Evolutionary conservation across 2,113 vertebrate species (phyloP), one percentile per base, ranked within the genome.

Genomic region (Callorhinus ursinus): DNA sequence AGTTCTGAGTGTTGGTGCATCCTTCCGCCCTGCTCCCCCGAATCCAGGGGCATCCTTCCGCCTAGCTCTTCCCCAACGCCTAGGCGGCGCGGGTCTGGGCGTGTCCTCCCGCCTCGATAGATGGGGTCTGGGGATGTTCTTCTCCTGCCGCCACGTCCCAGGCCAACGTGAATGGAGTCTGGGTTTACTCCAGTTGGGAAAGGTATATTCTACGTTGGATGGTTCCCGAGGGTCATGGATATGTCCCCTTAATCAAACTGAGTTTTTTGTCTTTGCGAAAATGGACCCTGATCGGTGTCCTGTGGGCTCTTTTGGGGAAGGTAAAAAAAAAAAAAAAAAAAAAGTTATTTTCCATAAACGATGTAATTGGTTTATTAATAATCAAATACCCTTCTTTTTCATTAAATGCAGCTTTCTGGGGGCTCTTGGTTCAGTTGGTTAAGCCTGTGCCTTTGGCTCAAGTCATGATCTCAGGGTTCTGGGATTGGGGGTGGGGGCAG

Each of bases 121-220:
- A 31, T 49, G 3, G 81, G 13, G 12, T 42, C n/a, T 3, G n/a
- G 7, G 26, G 49, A 61, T 3, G 18, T 42, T 51, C 36, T 13
- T 28, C 2, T 5, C 14, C 10, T 16, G 4, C 1, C 0, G 19
- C 13, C 15, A 7, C 0, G 2, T 36, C 53, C 19, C 14, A 0
- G 5, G 49, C 10, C 46, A 22, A 18, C 1, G 0, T 28, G 63
- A 87, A 33, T 24, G n/a, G 18, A 61, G 7, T 26, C 77, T 14
- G 51, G 8, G 15, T 76, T 55, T 18, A 5, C 21, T 22, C 14
- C 28, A 24, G 21, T 21, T 63, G 33, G 10, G 19, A 71, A 63
- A 21, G 36, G 18, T 71, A 49, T 49, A 13, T 72, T 55, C 51
- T 53, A 0, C 1, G 24, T 42, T 15, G 95, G 55, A 21, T 31